Evolutionary conservation across 1,140 invertebrate genomes (phyloP).

Genomic region (Drosophila asahinai): DNA sequence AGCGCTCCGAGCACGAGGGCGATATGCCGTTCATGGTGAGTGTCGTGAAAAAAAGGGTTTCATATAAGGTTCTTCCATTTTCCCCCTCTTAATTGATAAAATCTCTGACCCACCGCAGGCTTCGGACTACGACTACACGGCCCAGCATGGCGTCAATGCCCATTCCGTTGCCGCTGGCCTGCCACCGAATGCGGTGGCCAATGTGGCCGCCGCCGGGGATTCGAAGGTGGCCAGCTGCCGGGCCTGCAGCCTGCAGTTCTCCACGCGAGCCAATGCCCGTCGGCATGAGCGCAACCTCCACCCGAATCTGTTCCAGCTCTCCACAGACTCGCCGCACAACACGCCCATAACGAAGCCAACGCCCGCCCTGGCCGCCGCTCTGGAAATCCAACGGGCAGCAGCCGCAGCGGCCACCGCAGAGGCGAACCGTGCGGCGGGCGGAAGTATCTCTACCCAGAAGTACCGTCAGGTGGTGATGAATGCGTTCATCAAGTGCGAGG

Average conservation of each 20-base stretch:
- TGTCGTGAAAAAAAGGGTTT: not conserved
- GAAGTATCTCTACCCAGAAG: conserved; percentile 74
- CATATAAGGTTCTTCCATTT: no score
- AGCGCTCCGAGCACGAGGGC: conserved; percentile 78
- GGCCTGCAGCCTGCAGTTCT: conserved; percentile 83
- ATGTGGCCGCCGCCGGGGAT: conserved; percentile 69
- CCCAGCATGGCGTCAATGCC: conserved; percentile 69
- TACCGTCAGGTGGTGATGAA: conserved; percentile 80
- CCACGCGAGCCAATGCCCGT: conserved; percentile 83
- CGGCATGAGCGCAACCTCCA: conserved; percentile 84
- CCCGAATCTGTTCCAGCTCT: conserved; percentile 81
- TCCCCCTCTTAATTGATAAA: no score
- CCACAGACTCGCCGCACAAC: conserved; percentile 73
- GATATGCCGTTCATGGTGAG: conserved; percentile 75
- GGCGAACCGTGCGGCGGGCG: conserved; percentile 58
- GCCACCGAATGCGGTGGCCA: conserved; percentile 66
- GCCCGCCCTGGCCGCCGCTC: conserved; percentile 69
- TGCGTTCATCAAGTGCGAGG: conserved; percentile 78
- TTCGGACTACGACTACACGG: conserved; percentile 71
- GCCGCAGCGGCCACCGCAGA: conserved; percentile 67
- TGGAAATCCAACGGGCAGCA: conserved; percentile 75
- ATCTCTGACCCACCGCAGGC: conserved; percentile 30
- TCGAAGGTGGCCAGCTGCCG: conserved; percentile 80
- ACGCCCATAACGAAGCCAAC: conserved; percentile 78
- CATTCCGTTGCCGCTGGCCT: conserved; percentile 53